Conservation (phyloP, 2,113 vertebrate species). For the Myocastor coypus region DNA sequence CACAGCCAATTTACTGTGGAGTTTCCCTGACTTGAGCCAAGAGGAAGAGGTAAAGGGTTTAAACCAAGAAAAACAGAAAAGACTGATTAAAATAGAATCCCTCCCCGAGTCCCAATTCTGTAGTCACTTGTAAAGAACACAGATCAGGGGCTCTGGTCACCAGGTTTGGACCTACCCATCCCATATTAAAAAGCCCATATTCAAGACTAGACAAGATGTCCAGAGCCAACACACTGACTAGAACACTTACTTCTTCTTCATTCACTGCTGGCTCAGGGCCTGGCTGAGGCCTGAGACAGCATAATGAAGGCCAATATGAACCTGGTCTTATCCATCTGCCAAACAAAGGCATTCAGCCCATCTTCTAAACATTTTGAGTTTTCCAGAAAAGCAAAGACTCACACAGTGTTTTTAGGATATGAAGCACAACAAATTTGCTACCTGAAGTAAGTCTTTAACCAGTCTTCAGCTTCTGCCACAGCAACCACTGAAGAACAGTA, state of each 20-base stretch:
- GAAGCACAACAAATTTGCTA: conserved; percentile 10
- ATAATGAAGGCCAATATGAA: not conserved
- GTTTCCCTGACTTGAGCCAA: conserved; percentile 67
- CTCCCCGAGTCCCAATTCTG: not conserved
- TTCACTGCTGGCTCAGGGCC: not conserved
- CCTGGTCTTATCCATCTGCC: conserved; percentile 28
- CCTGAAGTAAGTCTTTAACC: conserved; percentile 39
- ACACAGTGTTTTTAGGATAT: not conserved
- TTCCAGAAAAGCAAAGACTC: conserved; percentile 60
- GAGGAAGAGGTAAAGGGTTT: conserved; percentile 68
- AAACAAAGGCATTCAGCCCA: not conserved
- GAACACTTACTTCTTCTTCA: not conserved
- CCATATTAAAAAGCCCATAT: not conserved
- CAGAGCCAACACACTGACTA: not conserved
- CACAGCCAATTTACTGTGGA: conserved; percentile 73
- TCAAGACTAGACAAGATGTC: not conserved
- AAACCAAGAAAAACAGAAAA: conserved; percentile 66
- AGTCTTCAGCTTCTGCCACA: too few species aligned
- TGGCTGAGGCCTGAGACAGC: not conserved
- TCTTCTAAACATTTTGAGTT: conserved; percentile 28
- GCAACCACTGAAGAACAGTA: too few species aligned
- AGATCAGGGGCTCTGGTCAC: not conserved
- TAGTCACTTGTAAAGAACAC: not conserved
- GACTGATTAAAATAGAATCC: conserved; percentile 60
- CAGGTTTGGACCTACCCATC: not conserved